Base-by-base conservation (phyloP, 1,140 invertebrate genomes). In the Macrocentrus cingulum region DNA sequence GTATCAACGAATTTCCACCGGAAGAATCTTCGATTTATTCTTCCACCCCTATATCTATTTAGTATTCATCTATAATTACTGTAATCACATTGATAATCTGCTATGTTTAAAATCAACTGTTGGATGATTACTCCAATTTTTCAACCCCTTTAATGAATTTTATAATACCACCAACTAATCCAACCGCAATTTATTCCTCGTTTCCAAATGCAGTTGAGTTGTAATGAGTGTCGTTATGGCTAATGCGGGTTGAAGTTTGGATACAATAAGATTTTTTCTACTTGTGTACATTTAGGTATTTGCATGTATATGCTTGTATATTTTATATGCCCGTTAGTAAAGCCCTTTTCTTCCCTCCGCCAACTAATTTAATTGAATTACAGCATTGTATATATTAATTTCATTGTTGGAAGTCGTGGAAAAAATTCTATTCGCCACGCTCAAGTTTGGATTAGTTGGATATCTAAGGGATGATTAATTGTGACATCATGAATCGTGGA, bases 171-270 rank as follows among this genome's bases (percentile, higher is more conserved):
- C 39, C 73, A 11, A 76, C 76, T 79, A 79, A 80, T 78, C 79
- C 77, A 80, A 80, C 77, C 77, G 79, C 76, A 79, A 78, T 80
- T 80, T 80, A 80, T 80, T 80, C 79, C 73, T 79, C 76, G 75
- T 77, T 80, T 78, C 77, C 76, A 80, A 79, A 80, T 76, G 79
- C 77, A 80, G 76, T 78, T 78, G 77, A n/a, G n/a, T 80, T 80
- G 79, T 80, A 79, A 76, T 76, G 74, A 76, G 73, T 76, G 69
- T 67, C 66, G 75, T 77, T 77, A 80, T 80, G 77, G 78, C 77
- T 78, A 78, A 72, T 80, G 79, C 79, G 76, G 77, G 79, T 76
- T 79, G 76, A 80, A 71, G 78, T 75, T 80, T 79, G 77, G 79
- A 80, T 80, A 80, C 77, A 80, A 77, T 80, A 79, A 69, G 75